Evolutionary conservation across 1,140 invertebrate species (phyloP), one percentile per base, ranked within the genome.

Genomic region (Drosophila quadrilineata): DNA sequence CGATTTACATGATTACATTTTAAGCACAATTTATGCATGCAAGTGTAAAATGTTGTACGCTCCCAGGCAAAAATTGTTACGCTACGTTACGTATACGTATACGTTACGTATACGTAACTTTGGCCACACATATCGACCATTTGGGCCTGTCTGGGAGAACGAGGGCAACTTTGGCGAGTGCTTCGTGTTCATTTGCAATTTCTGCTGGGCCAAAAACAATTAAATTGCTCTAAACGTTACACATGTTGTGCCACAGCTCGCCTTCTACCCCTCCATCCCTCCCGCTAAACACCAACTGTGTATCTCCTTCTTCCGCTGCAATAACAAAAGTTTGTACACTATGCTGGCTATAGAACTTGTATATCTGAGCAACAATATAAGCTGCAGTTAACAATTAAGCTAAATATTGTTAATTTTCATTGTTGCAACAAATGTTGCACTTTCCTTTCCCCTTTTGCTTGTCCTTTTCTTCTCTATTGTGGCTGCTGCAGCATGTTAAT

Each of bases 101-200:
- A n/a, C 62, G 75, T 70, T 64, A 79, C 75, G 64, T 79, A 73
- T 70, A 50, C 70, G 65, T 56, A 71, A 14, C 46, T 57, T 57
- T 60, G 46, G 28, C 40, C 35, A 10, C 38, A 35, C 40, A 21
- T 36, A 21, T 35, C 52, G 31, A 29, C 52, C 26, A 50, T n/a
- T 31, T 21, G 8, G 22, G n/a, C n/a, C n/a, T n/a, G n/a, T n/a
- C n/a, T n/a, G 12, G 17, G 19, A 50, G 28, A 59, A 50, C 28
- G 62, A 59, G 62, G 64, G 64, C 57, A 71, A 77, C 71, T 77
- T 84, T 82, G 68, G n/a, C 45, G 43, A 76, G 53, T 71, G n/a
- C n/a, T 84, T 82, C 76, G 77, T 82, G 79, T 77, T 82, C 79
- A 74, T 82, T 82, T 85, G 79, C 77, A 82, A 82, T 82, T 82